Percentiles rank a stretch among this genome's conserved stretches.
Evolutionary conservation across 1,140 invertebrate species (phyloP).

Genomic region (Euwallacea fornicatus): DNA sequence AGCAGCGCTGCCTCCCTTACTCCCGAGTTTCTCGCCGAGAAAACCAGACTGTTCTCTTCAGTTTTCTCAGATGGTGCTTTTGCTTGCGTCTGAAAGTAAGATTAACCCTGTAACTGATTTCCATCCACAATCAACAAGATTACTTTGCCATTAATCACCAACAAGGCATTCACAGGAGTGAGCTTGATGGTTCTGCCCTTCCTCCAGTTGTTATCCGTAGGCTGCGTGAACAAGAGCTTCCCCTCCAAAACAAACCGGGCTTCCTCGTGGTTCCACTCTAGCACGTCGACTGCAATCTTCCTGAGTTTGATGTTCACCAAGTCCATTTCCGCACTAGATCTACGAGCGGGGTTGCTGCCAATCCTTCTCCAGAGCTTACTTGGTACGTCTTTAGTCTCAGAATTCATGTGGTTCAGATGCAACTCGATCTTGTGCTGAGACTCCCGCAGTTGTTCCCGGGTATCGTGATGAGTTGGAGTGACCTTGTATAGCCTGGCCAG

Average conservation of each 20-base stretch:
- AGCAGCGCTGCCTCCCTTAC: conserved; percentile 86
- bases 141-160: conserved; percentile 86
- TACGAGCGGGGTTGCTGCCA: conserved; percentile 73
- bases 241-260: conserved; percentile 86
- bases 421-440: conserved; percentile 91
- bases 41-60: conserved; percentile 56
- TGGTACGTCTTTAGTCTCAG: conserved; percentile 86
- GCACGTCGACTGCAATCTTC: conserved; percentile 89
- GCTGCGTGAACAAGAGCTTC: conserved; percentile 80
- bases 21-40: conserved; percentile 65
- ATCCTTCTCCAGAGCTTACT: conserved; percentile 89
- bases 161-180: conserved; percentile 80
- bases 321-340: conserved; percentile 75
- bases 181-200: conserved; percentile 85
- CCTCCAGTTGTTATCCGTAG: conserved; percentile 87
- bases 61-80: conserved; percentile 41
- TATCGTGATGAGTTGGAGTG: conserved; percentile 79
- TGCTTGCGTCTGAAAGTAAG: conserved; percentile 33
- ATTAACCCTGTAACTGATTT: neutral
- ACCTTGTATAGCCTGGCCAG: conserved; percentile 88
- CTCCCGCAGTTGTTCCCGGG: conserved; percentile 73
- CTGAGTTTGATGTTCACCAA: conserved; percentile 84
- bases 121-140: conserved; percentile 29
- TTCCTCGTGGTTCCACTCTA: conserved; percentile 92
- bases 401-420: conserved; percentile 93